Evolutionary conservation across 2,113 vertebrate species (phyloP).

Genomic region (Apistogramma diplotaenia): DNA sequence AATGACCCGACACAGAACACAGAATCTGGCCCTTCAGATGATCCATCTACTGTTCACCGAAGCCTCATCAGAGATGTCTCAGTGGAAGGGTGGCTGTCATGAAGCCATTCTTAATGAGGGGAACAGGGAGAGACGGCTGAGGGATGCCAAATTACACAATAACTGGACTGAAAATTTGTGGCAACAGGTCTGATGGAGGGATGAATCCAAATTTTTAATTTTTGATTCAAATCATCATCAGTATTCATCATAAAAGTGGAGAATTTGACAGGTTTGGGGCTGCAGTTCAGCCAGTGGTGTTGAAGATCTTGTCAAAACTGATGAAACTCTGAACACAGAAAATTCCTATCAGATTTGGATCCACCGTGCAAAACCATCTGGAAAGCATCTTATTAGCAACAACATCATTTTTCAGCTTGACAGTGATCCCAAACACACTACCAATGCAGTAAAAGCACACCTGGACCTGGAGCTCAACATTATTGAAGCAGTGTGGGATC

Average conservation of each 20-base stretch:
- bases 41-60: no score
- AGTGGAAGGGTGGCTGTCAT: no score
- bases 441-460: not conserved
- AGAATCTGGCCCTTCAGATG: no score
- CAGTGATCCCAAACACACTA: not conserved
- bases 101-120: not conserved
- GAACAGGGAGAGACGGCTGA: not conserved
- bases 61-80: no score
- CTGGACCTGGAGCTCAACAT: not conserved
- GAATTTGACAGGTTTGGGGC: not conserved
- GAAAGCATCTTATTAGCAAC: not conserved
- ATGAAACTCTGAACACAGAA: not conserved
- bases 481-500: not conserved
- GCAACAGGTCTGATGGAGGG: not conserved
- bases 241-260: not conserved
- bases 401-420: not conserved
- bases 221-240: not conserved
- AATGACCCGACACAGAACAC: no score
- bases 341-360: not conserved
- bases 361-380: not conserved
- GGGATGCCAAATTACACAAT: not conserved
- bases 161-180: not conserved
- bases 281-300: not conserved
- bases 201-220: not conserved
- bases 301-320: not conserved